Base-by-base conservation (phyloP, 2,797 vertebrate genomes). In the Hippoglossus hippoglossus region DNA sequence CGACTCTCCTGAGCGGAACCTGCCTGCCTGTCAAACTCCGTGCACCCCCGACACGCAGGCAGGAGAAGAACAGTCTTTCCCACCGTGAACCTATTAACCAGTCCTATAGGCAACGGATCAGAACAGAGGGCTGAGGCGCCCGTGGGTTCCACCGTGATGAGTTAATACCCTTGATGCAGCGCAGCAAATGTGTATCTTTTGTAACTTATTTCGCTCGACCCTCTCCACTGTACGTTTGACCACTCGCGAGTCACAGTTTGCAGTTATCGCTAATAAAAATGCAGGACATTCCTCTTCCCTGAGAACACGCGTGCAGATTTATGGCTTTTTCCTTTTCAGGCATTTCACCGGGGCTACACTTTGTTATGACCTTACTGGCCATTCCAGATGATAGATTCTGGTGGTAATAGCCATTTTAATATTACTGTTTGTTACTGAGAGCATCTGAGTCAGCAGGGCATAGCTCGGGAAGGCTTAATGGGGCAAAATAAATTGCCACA, bases 341-440 rank as follows among this genome's bases (percentile, higher is more conserved):
- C 76, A 69, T 92, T 87, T 90, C 82, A 76, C 83, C 44, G 53
- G 53, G 67, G 80, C 55, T 75, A 66, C 84, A 87, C 81, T 90
- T 75, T 68, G 68, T 64, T 68, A 71, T 82, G 87, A 91, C 87
- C 91, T 90, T 80, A 79, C 62, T 75, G 87, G 77, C 85, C 82
- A 87, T 91, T 90, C 75, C 77, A 53, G 73, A 83, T 92, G 91
- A 91, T 91, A 89, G 88, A 93, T 91, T 88, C 82, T 24, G 75
- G 73, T 71, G 69, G 83, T 91, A 89, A 93, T 92, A 85, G 85
- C 84, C 85, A 76, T 91, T 93, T 92, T 85, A 88, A 91, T 92
- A 91, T 91, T 86, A 87, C 89, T 92, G 89, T 93, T 93, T 93
- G 90, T 92, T 92, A 89, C 87, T 86, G 90, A 91, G 91, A 91